Evolutionary conservation across 2,888 invertebrate genomes (phyloP).

Genomic region (Perdita meconis): DNA sequence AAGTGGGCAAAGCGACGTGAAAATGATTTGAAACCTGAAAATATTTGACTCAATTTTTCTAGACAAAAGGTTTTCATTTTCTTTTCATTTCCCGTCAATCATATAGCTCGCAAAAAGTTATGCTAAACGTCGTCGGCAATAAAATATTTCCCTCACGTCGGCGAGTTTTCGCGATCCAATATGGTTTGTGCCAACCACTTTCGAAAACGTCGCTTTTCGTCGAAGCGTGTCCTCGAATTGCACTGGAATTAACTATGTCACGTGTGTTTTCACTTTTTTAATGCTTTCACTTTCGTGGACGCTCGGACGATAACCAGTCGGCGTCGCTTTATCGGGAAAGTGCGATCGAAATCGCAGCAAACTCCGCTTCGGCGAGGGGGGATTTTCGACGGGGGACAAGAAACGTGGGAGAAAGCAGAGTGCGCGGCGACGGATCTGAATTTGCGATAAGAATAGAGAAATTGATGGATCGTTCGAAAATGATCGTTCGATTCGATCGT

Average conservation of each 20-base stretch:
- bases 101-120: background rate
- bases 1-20: too few relatives aligned
- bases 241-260: constrained; percentile 52
- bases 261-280: constrained; percentile 60
- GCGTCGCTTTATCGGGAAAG: constrained; percentile 26
- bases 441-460: too few relatives aligned
- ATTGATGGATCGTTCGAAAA: background rate
- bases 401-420: too few relatives aligned
- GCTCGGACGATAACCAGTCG: constrained; percentile 49
- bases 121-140: background rate
- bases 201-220: constrained; percentile 48
- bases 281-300: constrained; percentile 64
- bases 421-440: too few relatives aligned
- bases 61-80: too few relatives aligned
- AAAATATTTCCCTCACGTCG: constrained; percentile 30
- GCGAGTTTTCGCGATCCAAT: background rate
- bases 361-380: too few relatives aligned
- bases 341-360: background rate
- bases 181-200: constrained; percentile 56
- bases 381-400: too few relatives aligned
- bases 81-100: too few relatives aligned
- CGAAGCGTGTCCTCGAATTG: constrained; percentile 30
- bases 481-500: background rate
- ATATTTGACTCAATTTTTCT: too few relatives aligned
- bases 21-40: too few relatives aligned